phyloP scores from a whole-genome alignment of 2,888 invertebrate species.

The Hemicrepidius hirtus region DNA sequence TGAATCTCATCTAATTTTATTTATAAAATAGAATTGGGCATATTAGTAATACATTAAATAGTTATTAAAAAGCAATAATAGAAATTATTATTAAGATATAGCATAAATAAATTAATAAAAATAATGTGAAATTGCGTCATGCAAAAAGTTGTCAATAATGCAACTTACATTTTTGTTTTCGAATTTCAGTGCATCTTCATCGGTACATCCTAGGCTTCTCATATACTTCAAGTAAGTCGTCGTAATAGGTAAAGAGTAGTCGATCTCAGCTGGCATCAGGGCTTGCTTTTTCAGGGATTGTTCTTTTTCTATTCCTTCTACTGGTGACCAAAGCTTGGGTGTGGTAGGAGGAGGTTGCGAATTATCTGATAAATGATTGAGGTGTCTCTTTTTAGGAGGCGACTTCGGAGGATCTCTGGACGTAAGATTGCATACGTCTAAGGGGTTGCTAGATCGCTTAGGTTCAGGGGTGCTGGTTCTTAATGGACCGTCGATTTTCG shows the following conservation, averaged over 20 bases:
- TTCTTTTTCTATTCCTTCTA: constrained; percentile 67
- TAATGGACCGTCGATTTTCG: constrained; percentile 61
- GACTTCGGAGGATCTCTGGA: constrained; percentile 77
- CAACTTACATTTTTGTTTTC: constrained; percentile 77
- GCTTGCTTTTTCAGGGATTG: constrained; percentile 57
- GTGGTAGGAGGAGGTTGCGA: constrained; percentile 69
- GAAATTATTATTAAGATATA: constrained; percentile 29
- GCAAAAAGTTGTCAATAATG: constrained; percentile 68
- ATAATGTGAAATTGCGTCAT: constrained; percentile 68
- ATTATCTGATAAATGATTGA: constrained; percentile 67
- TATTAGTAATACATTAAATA: constrained; percentile 54
- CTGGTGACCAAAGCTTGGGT: constrained; percentile 79
- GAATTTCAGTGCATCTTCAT: constrained; percentile 77
- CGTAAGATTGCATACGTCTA: constrained; percentile 79
- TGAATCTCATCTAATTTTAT: no score
- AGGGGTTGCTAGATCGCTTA: constrained; percentile 76
- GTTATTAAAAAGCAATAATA: constrained; percentile 63
- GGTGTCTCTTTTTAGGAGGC: constrained; percentile 71
- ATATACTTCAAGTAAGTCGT: constrained; percentile 92
- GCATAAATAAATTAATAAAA: constrained; percentile 62
- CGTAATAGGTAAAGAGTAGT: constrained; percentile 92
- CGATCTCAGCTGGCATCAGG: constrained; percentile 75
- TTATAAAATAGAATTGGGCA: constrained; percentile 47
- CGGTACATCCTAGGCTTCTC: constrained; percentile 81
- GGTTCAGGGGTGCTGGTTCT: constrained; percentile 61